Base-by-base conservation (phyloP, 2,888 invertebrate genomes). In the Apantesis nais region DNA sequence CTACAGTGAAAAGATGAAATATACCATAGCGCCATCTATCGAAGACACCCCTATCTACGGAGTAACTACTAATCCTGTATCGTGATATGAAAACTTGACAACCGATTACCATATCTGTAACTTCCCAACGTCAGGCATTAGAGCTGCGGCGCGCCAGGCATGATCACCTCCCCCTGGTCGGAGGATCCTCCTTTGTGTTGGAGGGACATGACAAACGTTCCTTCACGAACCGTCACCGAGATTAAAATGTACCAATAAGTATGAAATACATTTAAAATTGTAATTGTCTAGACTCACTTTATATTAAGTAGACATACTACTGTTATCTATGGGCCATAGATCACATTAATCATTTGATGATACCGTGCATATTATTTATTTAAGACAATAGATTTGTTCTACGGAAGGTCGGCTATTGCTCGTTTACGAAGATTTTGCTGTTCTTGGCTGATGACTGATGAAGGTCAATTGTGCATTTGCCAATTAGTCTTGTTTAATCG, bases 301-400 rank as follows among this genome's bases (percentile, higher is more conserved):
- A 71, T 73, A 71, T 76, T 73, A 74, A 76, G 55, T 29, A 29
- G 25, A 76, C 68, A 73, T 71, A 68, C 55, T 71, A 31, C 34
- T 70, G 66, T 74, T 75, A 76, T 82, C 83, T 80, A 58, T 67
- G 67, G 81, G 81, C 72, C 81, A 82, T 75, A 82, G 81, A 79
- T 80, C 81, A 82, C 74, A 82, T 82, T 78, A 80, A 79, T 82
- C 81, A 80, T 80, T 65, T 72, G 79, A 79, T 80, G 75, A 73
- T 75, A 70, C 62, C 76, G 62, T 80, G 73, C 69, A 76, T 72
- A 79, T 78, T 74, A 80, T 75, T 82, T 80, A 75, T 78, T 66
- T 58, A 70, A 80, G 70, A 82, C 83, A 82, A 82, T 82, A 79
- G 78, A 78, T 80, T 76, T 80, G 74, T 68, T 73, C 73, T 62